Base-by-base conservation (phyloP, 2,113 vertebrate species). In the Anser cygnoides region DNA sequence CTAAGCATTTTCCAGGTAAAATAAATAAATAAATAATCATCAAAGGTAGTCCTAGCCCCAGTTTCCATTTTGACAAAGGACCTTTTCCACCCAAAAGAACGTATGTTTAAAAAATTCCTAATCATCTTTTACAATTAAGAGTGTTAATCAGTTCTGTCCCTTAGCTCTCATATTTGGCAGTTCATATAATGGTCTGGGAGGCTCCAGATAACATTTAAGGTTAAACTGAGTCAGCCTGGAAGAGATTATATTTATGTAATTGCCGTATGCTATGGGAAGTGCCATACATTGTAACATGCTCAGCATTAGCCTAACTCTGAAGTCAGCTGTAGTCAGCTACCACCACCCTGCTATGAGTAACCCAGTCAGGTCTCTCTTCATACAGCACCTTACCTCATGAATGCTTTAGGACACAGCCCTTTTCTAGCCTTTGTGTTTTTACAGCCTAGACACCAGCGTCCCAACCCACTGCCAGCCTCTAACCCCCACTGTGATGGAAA, bases 181-280 rank as follows among this genome's bases (percentile, higher is more conserved):
- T 73, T 76, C 72, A 37, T 26, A 37, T 91, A 87, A 87, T 96
- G 89, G 62, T 68, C 89, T 93, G 90, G 95, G 92, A 96, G 90
- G 90, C 78, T 76, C 78, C 86, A 96, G 96, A 95, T 96, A 97
- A 96, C 93, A 95, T 96, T 93, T 89, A 93, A 73, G 70, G 80
- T 57, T 92, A 59, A 57, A 91, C 73, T 92, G 93, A 96, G 80
- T 97, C 96, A 96, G 50, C 58, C 37, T 94, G 77, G 90, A 89
- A 92, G 78, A 93, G 86, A 84, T 76, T 93, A 61, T 52, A 77
- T 93, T 94, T 87, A 73, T 83, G 8, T 93, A 95, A 96, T 94
- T 95, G 91, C 86, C 87, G 75, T 72, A 85, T 82, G 77, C 77
- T 92, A 91, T 92, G 91, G 93, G 66, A 95, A 95, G 77, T 87